A percentile compares a stretch with the other conserved stretches of the same genome.
These are phyloP conservation scores for Probaryconus sp. DNA, from an alignment of 1,140 invertebrate species.

Conservation along the genomic window DNA sequence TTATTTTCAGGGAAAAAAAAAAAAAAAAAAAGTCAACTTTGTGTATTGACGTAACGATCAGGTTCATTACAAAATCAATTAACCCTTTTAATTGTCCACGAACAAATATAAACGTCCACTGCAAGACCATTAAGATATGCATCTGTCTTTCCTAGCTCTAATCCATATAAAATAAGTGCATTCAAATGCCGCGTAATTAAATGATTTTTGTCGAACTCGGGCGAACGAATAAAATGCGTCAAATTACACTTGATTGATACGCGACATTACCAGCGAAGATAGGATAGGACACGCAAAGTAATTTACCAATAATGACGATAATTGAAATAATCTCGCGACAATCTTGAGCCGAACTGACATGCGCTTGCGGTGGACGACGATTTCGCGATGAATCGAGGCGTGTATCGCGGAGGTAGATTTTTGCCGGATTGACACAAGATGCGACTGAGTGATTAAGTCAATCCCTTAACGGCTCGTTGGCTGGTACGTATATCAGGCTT, in stretches of 20 bases:
- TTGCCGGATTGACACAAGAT: slow-evolving; percentile 60
- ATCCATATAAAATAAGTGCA: slow-evolving; percentile 51
- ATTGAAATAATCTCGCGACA: slow-evolving; percentile 58
- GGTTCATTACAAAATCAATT: slow-evolving; percentile 22
- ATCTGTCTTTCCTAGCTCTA: slow-evolving; percentile 46
- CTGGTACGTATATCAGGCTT: slow-evolving; percentile 51
- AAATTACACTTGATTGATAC: slow-evolving; percentile 56
- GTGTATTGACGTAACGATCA: no score
- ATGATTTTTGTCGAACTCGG: slow-evolving; percentile 19
- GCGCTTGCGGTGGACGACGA: slow-evolving; percentile 47
- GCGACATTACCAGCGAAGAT: slow-evolving; percentile 43
- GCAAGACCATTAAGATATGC: slow-evolving; percentile 48
- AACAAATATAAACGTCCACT: slow-evolving; percentile 42
- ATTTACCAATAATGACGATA: slow-evolving; percentile 62
- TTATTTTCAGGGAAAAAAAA: no score
- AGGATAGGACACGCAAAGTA: slow-evolving; percentile 58
- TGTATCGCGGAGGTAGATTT: slow-evolving; percentile 60
- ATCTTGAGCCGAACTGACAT: slow-evolving; percentile 52
- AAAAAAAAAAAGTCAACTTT: no score
- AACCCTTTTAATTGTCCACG: slow-evolving; percentile 16
- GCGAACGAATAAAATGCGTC: slow-evolving; percentile 40
- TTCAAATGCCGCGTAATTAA: slow-evolving; percentile 39
- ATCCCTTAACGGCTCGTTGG: slow-evolving; percentile 59
- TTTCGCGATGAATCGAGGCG: slow-evolving; percentile 58
- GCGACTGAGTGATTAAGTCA: slow-evolving; percentile 64